Evolutionary conservation across 2,888 invertebrate genomes (phyloP).

Genomic region (Podabrus alpinus): DNA sequence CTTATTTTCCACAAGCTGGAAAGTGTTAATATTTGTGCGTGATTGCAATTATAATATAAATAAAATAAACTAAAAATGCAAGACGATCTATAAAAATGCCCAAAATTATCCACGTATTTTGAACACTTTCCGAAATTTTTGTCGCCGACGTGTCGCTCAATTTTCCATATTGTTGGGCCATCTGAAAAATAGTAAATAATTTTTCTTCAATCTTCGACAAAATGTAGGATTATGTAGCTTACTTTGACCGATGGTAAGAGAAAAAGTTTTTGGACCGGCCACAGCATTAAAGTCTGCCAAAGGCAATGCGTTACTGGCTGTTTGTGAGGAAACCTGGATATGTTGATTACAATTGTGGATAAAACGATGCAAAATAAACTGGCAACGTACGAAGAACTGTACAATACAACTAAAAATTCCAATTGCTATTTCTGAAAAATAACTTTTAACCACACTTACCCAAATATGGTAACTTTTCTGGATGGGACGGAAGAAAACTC

Average conservation of each 20-base stretch:
- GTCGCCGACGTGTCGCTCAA: constrained; percentile 25
- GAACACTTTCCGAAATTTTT: constrained; percentile 37
- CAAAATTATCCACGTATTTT: constrained; percentile 47
- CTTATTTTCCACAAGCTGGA: not conserved
- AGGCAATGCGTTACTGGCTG: constrained; percentile 42
- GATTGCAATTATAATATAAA: constrained; percentile 37
- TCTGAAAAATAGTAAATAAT: constrained; percentile 36
- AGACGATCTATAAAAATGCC: constrained; percentile 48
- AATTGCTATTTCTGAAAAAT: not conserved
- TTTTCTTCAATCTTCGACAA: not conserved
- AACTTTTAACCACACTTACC: constrained; percentile 40
- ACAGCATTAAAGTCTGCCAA: constrained; percentile 41
- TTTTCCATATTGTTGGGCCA: constrained; percentile 44
- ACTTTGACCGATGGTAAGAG: constrained; percentile 47
- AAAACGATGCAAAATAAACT: constrained; percentile 43
- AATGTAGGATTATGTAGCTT: constrained; percentile 17
- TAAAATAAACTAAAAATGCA: constrained; percentile 42
- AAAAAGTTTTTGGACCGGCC: constrained; percentile 40
- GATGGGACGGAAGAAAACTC: constrained; percentile 44
- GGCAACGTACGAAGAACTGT: constrained; percentile 44
- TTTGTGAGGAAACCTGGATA: constrained; percentile 43
- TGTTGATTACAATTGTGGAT: constrained; percentile 47
- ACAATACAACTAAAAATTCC: constrained; percentile 46
- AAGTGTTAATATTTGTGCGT: constrained; percentile 20
- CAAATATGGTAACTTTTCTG: constrained; percentile 46